Base-by-base conservation (phyloP, 1,140 invertebrate genomes). In the Ctenoplectra terminalis region DNA sequence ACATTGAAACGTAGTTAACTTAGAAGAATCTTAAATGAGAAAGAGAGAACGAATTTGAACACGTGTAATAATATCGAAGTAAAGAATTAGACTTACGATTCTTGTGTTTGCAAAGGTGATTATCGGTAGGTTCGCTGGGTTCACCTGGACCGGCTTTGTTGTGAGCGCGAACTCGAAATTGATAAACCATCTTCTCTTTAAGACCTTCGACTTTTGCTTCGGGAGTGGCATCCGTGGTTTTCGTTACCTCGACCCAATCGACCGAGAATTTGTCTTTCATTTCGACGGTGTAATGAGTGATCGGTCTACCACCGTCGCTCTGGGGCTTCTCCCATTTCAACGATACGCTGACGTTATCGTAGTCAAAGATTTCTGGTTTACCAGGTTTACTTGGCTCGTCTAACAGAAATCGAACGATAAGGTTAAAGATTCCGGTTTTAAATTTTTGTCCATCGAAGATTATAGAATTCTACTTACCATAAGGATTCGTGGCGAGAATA, bases 401-500 rank as follows among this genome's bases (percentile, higher is more conserved):
- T 97, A 86, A 23, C 90, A 84, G 76, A 15, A 4, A 15, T 7
- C 63, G 4, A 74, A 80, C 40, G 17, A 13, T 26, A 29, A 4
- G 2, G 0, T 69, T 60, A 37, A 31, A 43, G 29, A 31, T 26
- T 20, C 17, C 46, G 6, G 58, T n/a, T n/a, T n/a, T n/a, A n/a
- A n/a, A n/a, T n/a, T n/a, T n/a, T n/a, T n/a, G n/a, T n/a, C n/a
- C n/a, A n/a, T n/a, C n/a, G 13, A 76, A 66, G 6, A 1, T 31
- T 0, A 60, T 31, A 11, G 54, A 58, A 20, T 8, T 52, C 46
- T 15, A 85, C 85, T 95, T 92, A 98, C 97, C 97, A 90, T 99
- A 99, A 71, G 99, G 99, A 95, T 99, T 99, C 92, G 98, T 99
- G 43, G 99, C 99, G 46, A 96, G 84, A 86, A 99, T 98, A 7